Evolutionary conservation across 64 coral and sea anemone genomes (phyloP).

Genomic region (Stichodactyla mertensii): DNA sequence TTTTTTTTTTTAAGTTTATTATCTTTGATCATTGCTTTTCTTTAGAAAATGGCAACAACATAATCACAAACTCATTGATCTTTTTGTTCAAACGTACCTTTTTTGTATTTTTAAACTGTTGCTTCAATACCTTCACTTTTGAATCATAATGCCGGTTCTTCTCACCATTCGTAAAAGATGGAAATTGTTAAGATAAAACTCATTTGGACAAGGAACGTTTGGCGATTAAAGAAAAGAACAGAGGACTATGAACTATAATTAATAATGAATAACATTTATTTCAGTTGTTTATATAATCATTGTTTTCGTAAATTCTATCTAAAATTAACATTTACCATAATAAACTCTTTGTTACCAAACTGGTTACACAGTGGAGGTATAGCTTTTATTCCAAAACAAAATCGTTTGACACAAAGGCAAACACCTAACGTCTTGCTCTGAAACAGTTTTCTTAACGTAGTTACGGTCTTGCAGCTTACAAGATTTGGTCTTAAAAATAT

Average conservation of each 20-base stretch:
- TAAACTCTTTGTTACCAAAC: background rate
- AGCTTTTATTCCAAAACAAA: background rate
- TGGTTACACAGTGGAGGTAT: background rate
- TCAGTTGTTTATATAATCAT: background rate
- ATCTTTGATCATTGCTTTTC: too few species aligned
- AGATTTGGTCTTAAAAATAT: too few species aligned
- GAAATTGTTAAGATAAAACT: background rate
- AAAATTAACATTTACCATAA: background rate
- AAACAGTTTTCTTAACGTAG: too few species aligned
- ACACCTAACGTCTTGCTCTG: too few species aligned
- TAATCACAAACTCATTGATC: background rate
- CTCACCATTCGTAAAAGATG: background rate
- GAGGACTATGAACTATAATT: background rate
- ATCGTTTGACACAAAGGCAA: background rate
- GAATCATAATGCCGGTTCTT: background rate
- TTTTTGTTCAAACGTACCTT: background rate
- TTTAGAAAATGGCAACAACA: background rate
- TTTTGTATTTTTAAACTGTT: background rate
- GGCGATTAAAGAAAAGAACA: background rate
- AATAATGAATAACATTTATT: background rate
- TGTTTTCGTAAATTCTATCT: background rate
- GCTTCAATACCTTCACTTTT: background rate
- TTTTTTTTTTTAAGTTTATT: too few species aligned
- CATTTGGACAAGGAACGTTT: background rate
- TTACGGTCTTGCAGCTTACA: too few species aligned